Percentiles rank a stretch among this genome's conserved stretches.
phyloP scores from a whole-genome alignment of 30 jellyfish, hydroid and myxozoan species.

The Chrysaora quinquecirrha region DNA sequence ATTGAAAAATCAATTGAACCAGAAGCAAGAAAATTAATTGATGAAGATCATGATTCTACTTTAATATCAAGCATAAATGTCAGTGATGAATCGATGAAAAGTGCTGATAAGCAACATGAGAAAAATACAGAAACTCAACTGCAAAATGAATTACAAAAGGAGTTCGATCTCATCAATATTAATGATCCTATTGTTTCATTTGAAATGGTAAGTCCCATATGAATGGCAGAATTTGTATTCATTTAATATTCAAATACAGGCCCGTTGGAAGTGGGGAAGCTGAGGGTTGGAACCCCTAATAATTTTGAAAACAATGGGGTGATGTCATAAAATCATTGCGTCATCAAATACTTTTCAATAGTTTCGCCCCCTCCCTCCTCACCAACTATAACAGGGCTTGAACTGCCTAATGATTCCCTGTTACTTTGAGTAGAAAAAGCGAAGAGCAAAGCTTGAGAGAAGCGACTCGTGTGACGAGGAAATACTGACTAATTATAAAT shows the following conservation, averaged over 20 bases:
- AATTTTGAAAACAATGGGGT: no score
- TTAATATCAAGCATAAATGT: neutral
- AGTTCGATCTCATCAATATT: conserved; percentile 80
- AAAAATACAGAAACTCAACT: neutral
- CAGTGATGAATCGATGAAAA: neutral
- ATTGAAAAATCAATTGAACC: conserved; percentile 20
- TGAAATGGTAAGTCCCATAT: conserved; percentile 63
- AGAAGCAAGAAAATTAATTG: conserved; percentile 18
- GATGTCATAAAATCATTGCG: no score
- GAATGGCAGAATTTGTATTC: neutral
- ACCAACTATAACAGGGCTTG: no score
- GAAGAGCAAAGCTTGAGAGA: no score
- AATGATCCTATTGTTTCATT: conserved; percentile 81
- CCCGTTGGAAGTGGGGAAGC: no score
- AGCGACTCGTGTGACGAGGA: no score
- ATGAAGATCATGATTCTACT: conserved; percentile 1
- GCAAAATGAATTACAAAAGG: conserved; percentile 77
- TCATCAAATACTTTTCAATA: no score
- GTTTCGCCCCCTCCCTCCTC: no score
- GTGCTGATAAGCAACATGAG: conserved; percentile 33
- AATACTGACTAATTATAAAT: no score
- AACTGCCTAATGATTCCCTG: no score
- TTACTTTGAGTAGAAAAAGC: no score
- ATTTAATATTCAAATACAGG: neutral
- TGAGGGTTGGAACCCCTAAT: no score